A percentile compares a stretch with the other conserved stretches of the same genome.
These are phyloP conservation scores for Drosophila fulvimacula DNA, from an alignment of 2,888 invertebrate genomes.

Conservation along the genomic window DNA sequence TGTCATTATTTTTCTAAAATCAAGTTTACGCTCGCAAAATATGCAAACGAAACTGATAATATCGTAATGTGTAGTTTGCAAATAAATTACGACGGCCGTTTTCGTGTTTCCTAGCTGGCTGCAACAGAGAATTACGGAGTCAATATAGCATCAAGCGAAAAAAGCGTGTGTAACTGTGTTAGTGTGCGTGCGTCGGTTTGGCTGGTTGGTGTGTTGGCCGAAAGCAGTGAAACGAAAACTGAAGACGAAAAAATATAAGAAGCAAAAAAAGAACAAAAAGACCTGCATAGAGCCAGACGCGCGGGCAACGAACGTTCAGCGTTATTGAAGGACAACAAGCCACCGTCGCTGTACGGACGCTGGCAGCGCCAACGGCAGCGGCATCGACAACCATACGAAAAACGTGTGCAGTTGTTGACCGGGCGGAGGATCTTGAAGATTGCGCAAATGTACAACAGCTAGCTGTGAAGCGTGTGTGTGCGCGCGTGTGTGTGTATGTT, in stretches of 20 bases:
- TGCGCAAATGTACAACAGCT: slow-evolving; percentile 63
- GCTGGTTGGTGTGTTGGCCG: slow-evolving; percentile 59
- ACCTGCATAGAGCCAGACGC: slow-evolving; percentile 33
- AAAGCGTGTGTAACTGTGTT: slow-evolving; percentile 69
- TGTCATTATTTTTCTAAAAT: slow-evolving; percentile 65
- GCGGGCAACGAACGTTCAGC: slow-evolving; percentile 63
- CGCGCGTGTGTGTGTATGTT: slow-evolving; percentile 30
- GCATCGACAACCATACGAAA: slow-evolving; percentile 27
- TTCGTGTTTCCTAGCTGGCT: slow-evolving; percentile 24
- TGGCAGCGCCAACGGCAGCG: slow-evolving; percentile 15
- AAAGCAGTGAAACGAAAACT: slow-evolving; percentile 52
- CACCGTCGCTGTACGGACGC: slow-evolving; percentile 36
- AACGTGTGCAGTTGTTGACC: slow-evolving; percentile 27
- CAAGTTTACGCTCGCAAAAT: slow-evolving; percentile 38
- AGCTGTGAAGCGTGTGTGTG: slow-evolving; percentile 37
- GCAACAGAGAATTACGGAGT: slow-evolving; percentile 24
- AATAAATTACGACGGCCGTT: slow-evolving; percentile 22
- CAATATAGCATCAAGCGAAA: slow-evolving; percentile 55
- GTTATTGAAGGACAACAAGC: slow-evolving; percentile 63
- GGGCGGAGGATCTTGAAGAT: slow-evolving; percentile 44
- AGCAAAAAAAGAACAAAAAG: slow-evolving; percentile 37
- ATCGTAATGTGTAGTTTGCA: slow-evolving; percentile 45
- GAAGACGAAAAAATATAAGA: slow-evolving; percentile 38
- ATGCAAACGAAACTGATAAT: slow-evolving; percentile 26
- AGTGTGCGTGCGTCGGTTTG: slow-evolving; percentile 70